Evolutionary conservation across 2,888 invertebrate genomes (phyloP).

Genomic region (Phortica okadai): DNA sequence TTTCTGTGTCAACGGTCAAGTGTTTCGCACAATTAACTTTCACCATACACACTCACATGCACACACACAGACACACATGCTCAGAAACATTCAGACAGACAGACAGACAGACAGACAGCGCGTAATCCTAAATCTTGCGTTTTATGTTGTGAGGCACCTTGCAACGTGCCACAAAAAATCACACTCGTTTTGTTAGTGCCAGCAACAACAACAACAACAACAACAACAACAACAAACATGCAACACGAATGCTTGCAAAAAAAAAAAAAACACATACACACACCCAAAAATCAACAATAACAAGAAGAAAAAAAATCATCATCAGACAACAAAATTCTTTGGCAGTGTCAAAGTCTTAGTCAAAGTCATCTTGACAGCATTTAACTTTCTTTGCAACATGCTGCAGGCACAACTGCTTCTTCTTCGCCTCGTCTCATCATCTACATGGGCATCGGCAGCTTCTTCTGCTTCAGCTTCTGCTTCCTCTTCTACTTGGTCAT

Average conservation of each 20-base stretch:
- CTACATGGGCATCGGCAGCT: too few relatives aligned
- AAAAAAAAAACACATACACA: not conserved
- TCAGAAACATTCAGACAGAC: not conserved
- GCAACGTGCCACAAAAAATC: not conserved
- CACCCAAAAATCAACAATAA: not conserved
- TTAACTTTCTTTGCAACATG: conserved; percentile 5
- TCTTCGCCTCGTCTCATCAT: too few relatives aligned
- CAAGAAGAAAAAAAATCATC: not conserved
- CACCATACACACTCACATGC: not conserved
- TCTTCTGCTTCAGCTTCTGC: too few relatives aligned
- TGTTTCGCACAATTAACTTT: conserved; percentile 23
- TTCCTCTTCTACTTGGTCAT: too few relatives aligned
- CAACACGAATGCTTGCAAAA: not conserved
- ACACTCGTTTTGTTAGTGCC: not conserved
- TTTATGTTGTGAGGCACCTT: too few relatives aligned
- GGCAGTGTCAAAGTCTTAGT: not conserved
- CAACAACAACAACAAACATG: conserved; percentile 1
- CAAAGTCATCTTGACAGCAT: conserved; percentile 2
- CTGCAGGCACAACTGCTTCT: not conserved
- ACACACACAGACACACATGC: not conserved
- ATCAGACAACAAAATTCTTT: conserved; percentile 10
- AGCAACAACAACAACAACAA: too few relatives aligned
- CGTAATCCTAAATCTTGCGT: too few relatives aligned
- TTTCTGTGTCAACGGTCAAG: conserved; percentile 20
- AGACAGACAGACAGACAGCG: too few relatives aligned